These are phyloP conservation scores for Platypus cylindrus DNA, from an alignment of 2,888 invertebrate species.

Conservation along the genomic window DNA sequence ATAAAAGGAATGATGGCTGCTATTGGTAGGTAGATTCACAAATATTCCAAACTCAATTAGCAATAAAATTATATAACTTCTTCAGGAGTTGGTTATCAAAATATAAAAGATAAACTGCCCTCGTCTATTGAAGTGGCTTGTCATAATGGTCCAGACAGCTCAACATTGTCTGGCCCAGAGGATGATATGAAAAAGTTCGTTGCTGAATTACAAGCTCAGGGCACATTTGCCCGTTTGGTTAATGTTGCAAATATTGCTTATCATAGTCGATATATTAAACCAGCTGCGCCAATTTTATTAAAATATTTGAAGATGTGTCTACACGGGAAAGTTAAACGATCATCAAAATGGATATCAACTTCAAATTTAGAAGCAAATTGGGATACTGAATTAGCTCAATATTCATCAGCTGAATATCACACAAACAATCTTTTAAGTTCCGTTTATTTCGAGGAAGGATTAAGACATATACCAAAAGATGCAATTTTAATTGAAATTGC, in stretches of 20 bases:
- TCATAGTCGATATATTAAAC: constrained; percentile 68
- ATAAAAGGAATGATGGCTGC: constrained; percentile 81
- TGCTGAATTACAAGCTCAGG: constrained; percentile 45
- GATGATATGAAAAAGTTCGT: constrained; percentile 49
- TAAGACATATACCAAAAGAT: constrained; percentile 63
- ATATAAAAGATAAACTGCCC: constrained; percentile 52
- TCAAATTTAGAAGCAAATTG: constrained; percentile 49
- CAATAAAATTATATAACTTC: constrained; percentile 3
- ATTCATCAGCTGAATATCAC: constrained; percentile 53
- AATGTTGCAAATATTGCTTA: constrained; percentile 82
- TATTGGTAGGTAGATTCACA: constrained; percentile 48
- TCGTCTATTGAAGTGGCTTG: constrained; percentile 62
- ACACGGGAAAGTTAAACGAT: constrained; percentile 37
- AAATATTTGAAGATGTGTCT: constrained; percentile 36
- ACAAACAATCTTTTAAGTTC: constrained; percentile 54
- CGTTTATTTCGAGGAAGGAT: constrained; percentile 72
- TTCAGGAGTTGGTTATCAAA: constrained; percentile 33
- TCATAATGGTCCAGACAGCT: constrained; percentile 64
- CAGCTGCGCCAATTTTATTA: constrained; percentile 34
- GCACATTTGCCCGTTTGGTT: constrained; percentile 71
- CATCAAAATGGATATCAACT: constrained; percentile 51
- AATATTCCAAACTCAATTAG: no score
- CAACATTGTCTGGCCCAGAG: constrained; percentile 66
- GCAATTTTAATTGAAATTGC: constrained; percentile 82
- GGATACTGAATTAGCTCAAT: constrained; percentile 41